These are phyloP conservation scores for Anaspis maculata DNA, from an alignment of 2,888 invertebrate species.

Conservation along the genomic window DNA sequence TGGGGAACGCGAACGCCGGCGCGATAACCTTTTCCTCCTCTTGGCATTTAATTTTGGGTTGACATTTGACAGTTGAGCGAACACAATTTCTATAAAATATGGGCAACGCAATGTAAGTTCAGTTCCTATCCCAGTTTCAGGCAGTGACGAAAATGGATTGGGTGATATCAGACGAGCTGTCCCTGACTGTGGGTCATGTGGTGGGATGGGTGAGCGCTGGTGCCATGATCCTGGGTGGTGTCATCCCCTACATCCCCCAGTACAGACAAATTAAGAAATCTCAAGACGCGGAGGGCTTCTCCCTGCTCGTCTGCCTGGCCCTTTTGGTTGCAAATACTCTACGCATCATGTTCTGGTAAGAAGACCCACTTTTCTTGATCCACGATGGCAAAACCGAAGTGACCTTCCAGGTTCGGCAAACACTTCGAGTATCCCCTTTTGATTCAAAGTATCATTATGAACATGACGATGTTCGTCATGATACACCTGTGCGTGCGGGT, in stretches of 20 bases:
- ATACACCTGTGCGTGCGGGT: constrained; percentile 87
- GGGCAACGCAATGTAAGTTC: not conserved
- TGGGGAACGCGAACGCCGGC: too few species aligned
- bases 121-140: not conserved
- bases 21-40: too few species aligned
- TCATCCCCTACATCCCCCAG: constrained; percentile 93
- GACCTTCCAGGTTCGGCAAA: constrained; percentile 83
- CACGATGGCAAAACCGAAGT: too few species aligned
- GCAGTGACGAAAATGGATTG: constrained; percentile 54
- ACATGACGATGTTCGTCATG: constrained; percentile 91
- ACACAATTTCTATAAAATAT: not conserved
- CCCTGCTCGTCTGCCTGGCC: constrained; percentile 91
- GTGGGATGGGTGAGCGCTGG: constrained; percentile 74
- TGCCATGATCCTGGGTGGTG: constrained; percentile 92
- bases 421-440: constrained; percentile 92
- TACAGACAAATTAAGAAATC: constrained; percentile 86
- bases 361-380: constrained; percentile 23
- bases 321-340: constrained; percentile 93
- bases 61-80: not conserved
- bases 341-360: constrained; percentile 96
- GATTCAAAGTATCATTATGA: constrained; percentile 96
- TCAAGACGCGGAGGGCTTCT: constrained; percentile 95
- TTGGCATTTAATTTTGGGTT: too few species aligned
- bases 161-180: constrained; percentile 68
- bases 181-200: constrained; percentile 65